Conservation (phyloP, 2,888 invertebrate genomes). For the Malacosoma neustria region DNA sequence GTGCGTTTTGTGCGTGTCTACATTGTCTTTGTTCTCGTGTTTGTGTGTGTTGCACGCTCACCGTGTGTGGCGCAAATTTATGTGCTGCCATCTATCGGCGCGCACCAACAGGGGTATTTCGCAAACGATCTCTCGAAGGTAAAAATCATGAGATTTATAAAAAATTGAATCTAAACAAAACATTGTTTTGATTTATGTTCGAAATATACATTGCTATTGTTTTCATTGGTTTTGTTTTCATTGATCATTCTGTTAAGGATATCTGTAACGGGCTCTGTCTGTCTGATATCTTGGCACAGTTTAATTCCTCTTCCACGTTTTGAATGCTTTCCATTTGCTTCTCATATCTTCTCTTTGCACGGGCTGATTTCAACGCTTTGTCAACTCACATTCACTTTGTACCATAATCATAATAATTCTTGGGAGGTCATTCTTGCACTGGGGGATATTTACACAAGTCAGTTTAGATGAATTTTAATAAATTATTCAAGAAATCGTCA, state of each 20-base stretch:
- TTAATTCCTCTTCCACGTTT: constrained; percentile 56
- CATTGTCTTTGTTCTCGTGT: constrained; percentile 75
- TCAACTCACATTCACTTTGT: constrained; percentile 63
- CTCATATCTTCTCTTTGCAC: constrained; percentile 68
- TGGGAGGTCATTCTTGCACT: constrained; percentile 58
- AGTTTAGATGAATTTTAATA: constrained; percentile 38
- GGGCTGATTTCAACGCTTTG: constrained; percentile 69
- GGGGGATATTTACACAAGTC: constrained; percentile 49
- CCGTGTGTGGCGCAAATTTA: constrained; percentile 71
- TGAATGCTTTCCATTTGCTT: constrained; percentile 72
- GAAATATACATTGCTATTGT: constrained; percentile 21
- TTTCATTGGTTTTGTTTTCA: constrained; percentile 41
- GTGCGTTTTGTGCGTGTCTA: constrained; percentile 74
- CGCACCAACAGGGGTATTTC: constrained; percentile 88
- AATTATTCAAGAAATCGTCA: constrained; percentile 21
- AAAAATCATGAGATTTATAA: constrained; percentile 75
- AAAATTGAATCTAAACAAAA: constrained; percentile 42
- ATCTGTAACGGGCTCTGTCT: constrained; percentile 32
- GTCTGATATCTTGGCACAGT: constrained; percentile 47
- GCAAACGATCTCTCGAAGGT: constrained; percentile 98
- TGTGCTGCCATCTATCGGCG: constrained; percentile 69
- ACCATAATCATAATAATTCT: constrained; percentile 55
- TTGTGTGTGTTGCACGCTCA: constrained; percentile 77
- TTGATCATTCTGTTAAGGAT: constrained; percentile 43
- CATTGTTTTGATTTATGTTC: constrained; percentile 45